Conservation (phyloP, 2,113 vertebrate genomes). For the Phocoena phocoena region DNA sequence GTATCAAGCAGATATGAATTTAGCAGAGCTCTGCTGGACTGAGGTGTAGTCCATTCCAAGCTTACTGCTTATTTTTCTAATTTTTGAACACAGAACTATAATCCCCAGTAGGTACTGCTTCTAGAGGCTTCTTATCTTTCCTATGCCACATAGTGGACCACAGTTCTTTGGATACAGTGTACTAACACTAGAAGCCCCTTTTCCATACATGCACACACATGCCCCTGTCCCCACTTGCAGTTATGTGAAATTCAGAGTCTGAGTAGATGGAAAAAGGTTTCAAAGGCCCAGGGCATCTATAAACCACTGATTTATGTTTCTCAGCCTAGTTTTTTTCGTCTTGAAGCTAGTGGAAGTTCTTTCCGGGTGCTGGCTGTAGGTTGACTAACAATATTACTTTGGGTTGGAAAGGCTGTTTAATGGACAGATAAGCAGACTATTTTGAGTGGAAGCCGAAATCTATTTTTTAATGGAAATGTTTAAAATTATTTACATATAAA, state of each 20-base stretch:
- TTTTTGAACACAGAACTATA: not conserved
- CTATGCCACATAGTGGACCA: not conserved
- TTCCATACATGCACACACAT: not conserved
- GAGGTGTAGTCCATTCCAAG: not conserved
- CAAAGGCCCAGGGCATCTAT: not conserved
- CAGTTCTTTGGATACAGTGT: not conserved
- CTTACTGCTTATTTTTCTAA: not conserved
- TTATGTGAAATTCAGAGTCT: not conserved
- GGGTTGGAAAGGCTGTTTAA: slow-evolving; percentile 6
- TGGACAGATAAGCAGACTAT: not conserved
- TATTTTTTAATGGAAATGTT: slow-evolving; percentile 38
- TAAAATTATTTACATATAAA: slow-evolving; percentile 12
- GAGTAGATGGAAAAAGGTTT: not conserved
- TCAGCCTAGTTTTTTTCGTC: not conserved
- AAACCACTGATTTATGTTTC: slow-evolving; percentile 22
- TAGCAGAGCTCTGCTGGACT: not conserved
- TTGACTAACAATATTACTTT: slow-evolving; percentile 3
- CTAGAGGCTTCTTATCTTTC: not conserved
- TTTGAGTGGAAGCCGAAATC: slow-evolving; percentile 21
- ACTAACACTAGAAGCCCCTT: not conserved
- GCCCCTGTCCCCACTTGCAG: not conserved
- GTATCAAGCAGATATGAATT: not conserved
- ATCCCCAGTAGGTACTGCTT: not conserved
- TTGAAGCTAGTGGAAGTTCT: not conserved
- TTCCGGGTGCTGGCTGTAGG: not conserved